Conservation (phyloP, 2,888 invertebrate genomes). For the Drosophila rellima region DNA sequence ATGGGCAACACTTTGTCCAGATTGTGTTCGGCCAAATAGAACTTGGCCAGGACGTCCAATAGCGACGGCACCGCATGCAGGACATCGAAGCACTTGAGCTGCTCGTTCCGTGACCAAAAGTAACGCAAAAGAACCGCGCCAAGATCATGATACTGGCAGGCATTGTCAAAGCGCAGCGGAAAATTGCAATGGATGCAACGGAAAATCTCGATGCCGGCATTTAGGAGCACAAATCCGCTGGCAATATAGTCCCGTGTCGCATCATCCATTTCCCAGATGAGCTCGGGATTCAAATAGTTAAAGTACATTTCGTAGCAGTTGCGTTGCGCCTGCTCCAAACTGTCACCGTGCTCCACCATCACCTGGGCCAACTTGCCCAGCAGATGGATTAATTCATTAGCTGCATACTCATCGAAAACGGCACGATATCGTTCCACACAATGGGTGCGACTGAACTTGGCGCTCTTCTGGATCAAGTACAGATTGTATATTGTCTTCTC, state of each 20-base stretch:
- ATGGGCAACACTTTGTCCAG: constrained; percentile 84
- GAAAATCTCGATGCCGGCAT: constrained; percentile 77
- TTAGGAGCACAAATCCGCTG: constrained; percentile 82
- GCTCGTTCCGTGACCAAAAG: constrained; percentile 85
- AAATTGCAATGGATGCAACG: constrained; percentile 84
- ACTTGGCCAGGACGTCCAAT: constrained; percentile 84
- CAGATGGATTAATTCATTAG: constrained; percentile 83
- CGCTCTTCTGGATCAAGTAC: constrained; percentile 84
- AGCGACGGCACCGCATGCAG: constrained; percentile 84
- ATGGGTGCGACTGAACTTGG: constrained; percentile 84
- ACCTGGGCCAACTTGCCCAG: constrained; percentile 81
- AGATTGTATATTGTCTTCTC: constrained; percentile 85
- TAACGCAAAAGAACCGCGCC: constrained; percentile 84
- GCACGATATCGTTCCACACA: constrained; percentile 84
- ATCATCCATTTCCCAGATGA: constrained; percentile 86
- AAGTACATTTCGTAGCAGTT: constrained; percentile 86
- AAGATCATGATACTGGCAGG: constrained; percentile 83
- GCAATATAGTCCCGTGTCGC: constrained; percentile 84
- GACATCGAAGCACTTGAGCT: constrained; percentile 84
- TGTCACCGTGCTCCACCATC: constrained; percentile 85
- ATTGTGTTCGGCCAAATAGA: constrained; percentile 84
- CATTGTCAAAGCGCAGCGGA: constrained; percentile 84
- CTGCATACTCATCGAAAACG: constrained; percentile 85
- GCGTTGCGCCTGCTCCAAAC: constrained; percentile 77
- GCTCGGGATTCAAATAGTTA: constrained; percentile 85